A percentile compares a stretch with the other conserved stretches of the same genome.
These are phyloP conservation scores for Halcyon senegalensis DNA, from an alignment of 2,113 vertebrate species.

Conservation along the genomic window DNA sequence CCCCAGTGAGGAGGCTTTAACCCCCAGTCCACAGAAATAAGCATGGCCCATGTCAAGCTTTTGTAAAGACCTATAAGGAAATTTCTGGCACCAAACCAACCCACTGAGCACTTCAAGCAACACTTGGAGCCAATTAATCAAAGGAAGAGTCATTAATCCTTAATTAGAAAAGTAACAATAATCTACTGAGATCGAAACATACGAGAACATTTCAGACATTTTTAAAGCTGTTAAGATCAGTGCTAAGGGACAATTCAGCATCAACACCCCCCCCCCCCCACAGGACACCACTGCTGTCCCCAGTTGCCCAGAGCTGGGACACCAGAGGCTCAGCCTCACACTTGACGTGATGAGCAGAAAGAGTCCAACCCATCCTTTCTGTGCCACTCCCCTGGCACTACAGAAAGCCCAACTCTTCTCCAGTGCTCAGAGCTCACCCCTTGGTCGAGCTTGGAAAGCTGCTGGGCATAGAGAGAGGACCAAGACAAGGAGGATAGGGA, in stretches of 20 bases:
- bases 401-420: background rate
- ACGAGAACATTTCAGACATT: background rate
- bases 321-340: background rate
- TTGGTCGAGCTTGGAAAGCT: accelerated
- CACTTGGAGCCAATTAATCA: background rate
- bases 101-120: background rate
- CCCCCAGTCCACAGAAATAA: background rate
- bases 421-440: background rate
- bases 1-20: background rate
- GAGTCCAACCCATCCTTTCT: background rate
- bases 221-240: background rate
- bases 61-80: background rate
- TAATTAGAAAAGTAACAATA: too few species aligned
- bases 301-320: background rate
- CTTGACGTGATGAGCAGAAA: background rate
- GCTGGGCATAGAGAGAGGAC: background rate
- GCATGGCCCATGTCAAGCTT: accelerated
- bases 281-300: background rate
- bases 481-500: background rate
- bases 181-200: background rate
- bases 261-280: background rate
- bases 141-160: background rate
- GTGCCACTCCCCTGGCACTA: too few species aligned
- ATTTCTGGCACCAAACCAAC: background rate
- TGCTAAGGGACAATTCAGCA: background rate